Base-by-base conservation (phyloP, 2,888 invertebrate genomes). In the Oxystoma pomonae region DNA sequence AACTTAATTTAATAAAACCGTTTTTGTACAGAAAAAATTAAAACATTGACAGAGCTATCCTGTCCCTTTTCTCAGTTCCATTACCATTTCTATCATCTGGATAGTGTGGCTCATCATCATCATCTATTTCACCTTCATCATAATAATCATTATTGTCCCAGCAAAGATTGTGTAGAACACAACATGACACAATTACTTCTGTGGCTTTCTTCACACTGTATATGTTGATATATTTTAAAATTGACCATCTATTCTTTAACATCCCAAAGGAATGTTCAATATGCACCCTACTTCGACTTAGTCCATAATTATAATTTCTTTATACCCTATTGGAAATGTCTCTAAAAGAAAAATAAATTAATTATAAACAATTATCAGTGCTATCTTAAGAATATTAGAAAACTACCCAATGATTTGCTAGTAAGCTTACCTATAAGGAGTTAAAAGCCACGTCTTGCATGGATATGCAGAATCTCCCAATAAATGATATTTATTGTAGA, bases 221-320 rank as follows among this genome's bases (percentile, higher is more conserved):
- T 7, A 60, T 60, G 60, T 65, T 62, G 19, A 65, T 60, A 22
- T 61, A 59, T 61, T 64, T 56, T 57, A 65, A 55, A 59, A 65
- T 65, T 55, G 56, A 59, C 65, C 63, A 65, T 18, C 65, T 52
- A 35, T 55, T 52, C 53, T 63, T 65, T 55, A 65, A 19, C 52
- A 57, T 56, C 56, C 65, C 65, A 63, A 65, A 63, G 20, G 63
- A 20, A 57, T 65, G 63, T 57, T 65, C 63, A 57, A 65, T 59
- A 16, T 61, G 59, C 50, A 64, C 60, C 57, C 64, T 59, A 55
- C 58, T 55, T 18, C 55, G 51, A 55, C 66, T 64, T 20, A 61
- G 61, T 53, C 50, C 57, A 49, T 53, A 59, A 53, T 65, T 65
- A 22, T 62, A 56, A 50, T 50, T 55, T 20, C 59, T 16, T n/a